phyloP scores from a whole-genome alignment of 2,113 vertebrate species.

The Calyptommatus sinebrachiatus region DNA sequence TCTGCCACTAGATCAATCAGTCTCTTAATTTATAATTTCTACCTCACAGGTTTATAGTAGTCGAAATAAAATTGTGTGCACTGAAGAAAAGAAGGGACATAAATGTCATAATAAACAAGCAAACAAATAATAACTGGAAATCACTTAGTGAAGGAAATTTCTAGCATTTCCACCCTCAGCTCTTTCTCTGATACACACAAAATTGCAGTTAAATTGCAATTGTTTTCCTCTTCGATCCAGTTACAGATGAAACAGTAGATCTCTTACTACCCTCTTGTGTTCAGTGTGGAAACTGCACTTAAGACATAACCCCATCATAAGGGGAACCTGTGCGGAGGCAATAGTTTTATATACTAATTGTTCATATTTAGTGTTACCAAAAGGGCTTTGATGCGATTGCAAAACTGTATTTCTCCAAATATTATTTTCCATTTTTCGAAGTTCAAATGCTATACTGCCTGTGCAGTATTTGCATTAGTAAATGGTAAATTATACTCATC shows the following conservation, averaged over 20 bases:
- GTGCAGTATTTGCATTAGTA: slow-evolving; percentile 28
- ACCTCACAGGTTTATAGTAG: too few relatives aligned
- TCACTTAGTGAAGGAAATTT: too few relatives aligned
- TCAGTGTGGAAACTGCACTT: slow-evolving; percentile 46
- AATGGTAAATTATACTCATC: neutral
- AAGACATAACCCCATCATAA: neutral
- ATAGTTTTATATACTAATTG: neutral
- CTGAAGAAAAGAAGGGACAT: too few relatives aligned
- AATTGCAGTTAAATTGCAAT: too few relatives aligned
- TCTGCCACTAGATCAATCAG: too few relatives aligned
- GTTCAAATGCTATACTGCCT: slow-evolving; percentile 21
- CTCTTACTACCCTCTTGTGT: slow-evolving; percentile 56
- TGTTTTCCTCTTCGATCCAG: neutral
- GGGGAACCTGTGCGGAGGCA: neutral
- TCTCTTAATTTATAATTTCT: too few relatives aligned
- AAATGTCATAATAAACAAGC: too few relatives aligned
- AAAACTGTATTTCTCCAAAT: neutral
- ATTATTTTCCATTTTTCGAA: slow-evolving; percentile 5
- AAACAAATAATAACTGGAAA: too few relatives aligned
- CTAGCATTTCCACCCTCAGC: neutral
- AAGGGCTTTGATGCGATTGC: neutral
- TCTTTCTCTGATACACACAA: neutral
- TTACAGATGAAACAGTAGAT: slow-evolving; percentile 19
- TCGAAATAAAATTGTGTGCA: too few relatives aligned
- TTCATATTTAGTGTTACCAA: neutral